Percentiles rank a stretch among this genome's conserved stretches.
phyloP scores from a whole-genome alignment of 2,113 vertebrate species.

The Prinia subflava region DNA sequence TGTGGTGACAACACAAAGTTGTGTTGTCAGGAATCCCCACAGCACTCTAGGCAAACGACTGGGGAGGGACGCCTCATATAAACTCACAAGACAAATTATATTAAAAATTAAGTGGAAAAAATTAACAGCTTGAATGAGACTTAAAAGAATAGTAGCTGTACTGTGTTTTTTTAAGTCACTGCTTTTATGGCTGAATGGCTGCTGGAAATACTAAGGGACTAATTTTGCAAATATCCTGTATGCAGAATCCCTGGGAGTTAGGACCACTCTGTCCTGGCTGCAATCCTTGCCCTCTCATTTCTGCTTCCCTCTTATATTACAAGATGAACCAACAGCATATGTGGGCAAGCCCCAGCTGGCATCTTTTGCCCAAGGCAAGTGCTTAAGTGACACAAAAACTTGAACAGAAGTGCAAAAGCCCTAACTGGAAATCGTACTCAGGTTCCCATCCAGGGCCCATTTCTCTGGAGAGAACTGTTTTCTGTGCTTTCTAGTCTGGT shows the following conservation, averaged over 20 bases:
- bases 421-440: background rate
- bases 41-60: background rate
- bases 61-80: background rate
- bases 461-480: background rate
- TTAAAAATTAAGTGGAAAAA: conserved; percentile 39
- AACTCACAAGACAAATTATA: conserved; percentile 17
- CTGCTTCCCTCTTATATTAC: background rate
- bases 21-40: background rate
- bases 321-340: background rate
- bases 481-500: background rate
- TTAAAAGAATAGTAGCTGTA: background rate
- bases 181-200: background rate
- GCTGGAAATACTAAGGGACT: background rate
- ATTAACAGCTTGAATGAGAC: background rate
- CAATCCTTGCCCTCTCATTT: background rate
- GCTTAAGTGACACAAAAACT: background rate
- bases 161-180: background rate
- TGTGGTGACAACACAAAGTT: background rate
- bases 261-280: background rate
- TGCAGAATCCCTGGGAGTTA: background rate
- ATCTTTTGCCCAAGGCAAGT: background rate
- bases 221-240: background rate
- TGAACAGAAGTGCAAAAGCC: background rate
- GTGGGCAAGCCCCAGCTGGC: background rate
- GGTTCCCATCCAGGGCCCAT: background rate